Conservation (phyloP, 2,797 vertebrate genomes). For the Gastrophryne carolinensis region DNA sequence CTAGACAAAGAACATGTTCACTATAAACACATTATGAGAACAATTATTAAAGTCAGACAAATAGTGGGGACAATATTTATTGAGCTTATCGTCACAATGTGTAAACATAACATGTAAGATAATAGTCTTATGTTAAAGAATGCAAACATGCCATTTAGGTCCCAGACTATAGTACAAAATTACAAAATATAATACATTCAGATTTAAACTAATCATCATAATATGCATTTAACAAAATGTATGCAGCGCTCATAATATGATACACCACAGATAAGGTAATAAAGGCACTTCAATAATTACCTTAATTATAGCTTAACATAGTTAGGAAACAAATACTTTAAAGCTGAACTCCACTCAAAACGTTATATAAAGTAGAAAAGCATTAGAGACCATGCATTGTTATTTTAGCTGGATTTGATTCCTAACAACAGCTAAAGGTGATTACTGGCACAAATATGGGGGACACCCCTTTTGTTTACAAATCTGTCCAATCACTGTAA, state of each 20-base stretch:
- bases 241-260: not conserved
- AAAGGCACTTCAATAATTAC: too few species aligned
- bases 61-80: slow-evolving; percentile 11
- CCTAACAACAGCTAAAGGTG: too few species aligned
- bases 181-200: slow-evolving; percentile 17
- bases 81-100: slow-evolving; percentile 8
- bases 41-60: not conserved
- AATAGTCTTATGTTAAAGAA: not conserved
- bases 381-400: too few species aligned
- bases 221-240: not conserved
- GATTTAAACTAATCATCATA: not conserved
- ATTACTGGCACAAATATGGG: too few species aligned
- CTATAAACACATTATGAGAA: too few species aligned
- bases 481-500: too few species aligned
- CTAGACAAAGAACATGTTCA: too few species aligned
- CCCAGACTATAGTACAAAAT: slow-evolving; percentile 10
- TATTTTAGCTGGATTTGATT: too few species aligned
- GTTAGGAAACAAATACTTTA: not conserved
- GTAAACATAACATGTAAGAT: not conserved
- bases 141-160: not conserved
- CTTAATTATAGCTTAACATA: not conserved
- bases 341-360: too few species aligned
- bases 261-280: not conserved
- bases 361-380: too few species aligned
- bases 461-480: too few species aligned